Evolutionary conservation across 2,888 invertebrate species (phyloP).

Genomic region (Drosophila greeni): DNA sequence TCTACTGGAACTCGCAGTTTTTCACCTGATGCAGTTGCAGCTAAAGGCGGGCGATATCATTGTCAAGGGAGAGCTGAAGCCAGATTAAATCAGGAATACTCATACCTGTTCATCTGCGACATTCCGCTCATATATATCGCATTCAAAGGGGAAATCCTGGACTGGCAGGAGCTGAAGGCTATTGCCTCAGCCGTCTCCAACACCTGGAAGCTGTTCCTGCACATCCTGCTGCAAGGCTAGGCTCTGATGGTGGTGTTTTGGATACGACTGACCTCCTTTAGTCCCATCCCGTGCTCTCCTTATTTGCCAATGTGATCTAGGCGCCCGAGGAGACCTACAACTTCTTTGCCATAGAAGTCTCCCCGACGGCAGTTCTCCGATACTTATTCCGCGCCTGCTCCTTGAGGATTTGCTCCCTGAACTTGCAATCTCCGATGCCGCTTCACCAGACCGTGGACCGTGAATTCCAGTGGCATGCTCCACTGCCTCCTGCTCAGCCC

Average conservation of each 20-base stretch:
- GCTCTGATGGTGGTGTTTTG: too few species aligned
- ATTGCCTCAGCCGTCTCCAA: constrained; percentile 93
- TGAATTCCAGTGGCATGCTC: constrained; percentile 98
- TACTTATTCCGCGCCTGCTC: constrained; percentile 99
- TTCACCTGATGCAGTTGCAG: constrained; percentile 99
- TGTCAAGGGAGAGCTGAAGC: constrained; percentile 94
- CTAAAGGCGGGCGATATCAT: constrained; percentile 99
- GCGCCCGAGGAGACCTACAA: constrained; percentile 90
- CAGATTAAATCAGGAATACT: constrained; percentile 96
- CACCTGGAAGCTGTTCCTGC: constrained; percentile 96
- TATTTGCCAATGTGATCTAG: constrained; percentile 95
- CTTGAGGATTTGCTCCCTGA: constrained; percentile 95
- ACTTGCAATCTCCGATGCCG: constrained; percentile 97
- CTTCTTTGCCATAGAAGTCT: constrained; percentile 95
- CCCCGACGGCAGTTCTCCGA: constrained; percentile 93
- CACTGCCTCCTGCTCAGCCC: constrained; percentile 96
- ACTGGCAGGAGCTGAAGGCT: constrained; percentile 87
- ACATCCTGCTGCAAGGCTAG: constrained; percentile 82
- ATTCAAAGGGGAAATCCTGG: constrained; percentile 88
- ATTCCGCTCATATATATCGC: constrained; percentile 96
- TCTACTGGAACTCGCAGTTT: constrained; percentile 99
- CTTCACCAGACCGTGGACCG: constrained; percentile 96
- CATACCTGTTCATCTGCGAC: constrained; percentile 95
- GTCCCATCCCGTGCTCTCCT: constrained; percentile 92
- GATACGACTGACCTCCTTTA: constrained; percentile 98